Evolutionary conservation across 1,140 invertebrate genomes (phyloP).

Genomic region (Pseudomyrmex flavicornis): DNA sequence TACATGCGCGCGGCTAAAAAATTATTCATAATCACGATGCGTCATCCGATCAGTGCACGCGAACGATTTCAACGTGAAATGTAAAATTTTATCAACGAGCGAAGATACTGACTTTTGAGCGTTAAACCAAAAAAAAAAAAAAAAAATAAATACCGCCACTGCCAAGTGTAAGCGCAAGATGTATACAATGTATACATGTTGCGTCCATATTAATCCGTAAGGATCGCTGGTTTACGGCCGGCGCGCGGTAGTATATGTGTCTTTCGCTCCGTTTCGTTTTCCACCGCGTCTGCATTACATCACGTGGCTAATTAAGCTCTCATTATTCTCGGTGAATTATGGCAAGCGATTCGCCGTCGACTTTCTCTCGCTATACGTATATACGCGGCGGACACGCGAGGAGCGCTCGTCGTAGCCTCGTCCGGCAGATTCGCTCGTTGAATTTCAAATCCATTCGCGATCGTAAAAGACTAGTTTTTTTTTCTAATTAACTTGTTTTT

Average conservation of each 20-base stretch:
- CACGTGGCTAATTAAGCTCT: slow-evolving; percentile 76
- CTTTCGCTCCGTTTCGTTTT: slow-evolving; percentile 68
- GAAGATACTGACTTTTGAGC: slow-evolving; percentile 39
- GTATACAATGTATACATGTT: slow-evolving; percentile 55
- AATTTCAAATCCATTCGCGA: slow-evolving; percentile 71
- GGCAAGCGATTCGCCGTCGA: slow-evolving; percentile 71
- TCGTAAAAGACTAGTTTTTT: slow-evolving; percentile 64
- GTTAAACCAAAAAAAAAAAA: slow-evolving; percentile 27
- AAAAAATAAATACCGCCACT: slow-evolving; percentile 61
- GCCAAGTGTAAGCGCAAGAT: slow-evolving; percentile 61
- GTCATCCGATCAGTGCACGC: background rate
- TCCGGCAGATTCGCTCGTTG: slow-evolving; percentile 70
- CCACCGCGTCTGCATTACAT: slow-evolving; percentile 73
- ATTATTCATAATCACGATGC: background rate
- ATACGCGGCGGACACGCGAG: slow-evolving; percentile 51
- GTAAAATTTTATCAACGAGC: slow-evolving; percentile 36
- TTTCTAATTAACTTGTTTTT: background rate
- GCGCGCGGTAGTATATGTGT: slow-evolving; percentile 53
- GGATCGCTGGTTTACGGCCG: slow-evolving; percentile 72
- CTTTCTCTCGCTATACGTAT: slow-evolving; percentile 71
- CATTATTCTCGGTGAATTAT: slow-evolving; percentile 77
- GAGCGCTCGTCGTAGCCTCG: slow-evolving; percentile 42
- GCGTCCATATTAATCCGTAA: slow-evolving; percentile 71
- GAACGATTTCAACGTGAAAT: background rate
- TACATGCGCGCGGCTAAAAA: background rate